A percentile compares a stretch with the other conserved stretches of the same genome.
Evolutionary conservation across 2,797 vertebrate species (phyloP).

Genomic region (Sebastes itinus): DNA sequence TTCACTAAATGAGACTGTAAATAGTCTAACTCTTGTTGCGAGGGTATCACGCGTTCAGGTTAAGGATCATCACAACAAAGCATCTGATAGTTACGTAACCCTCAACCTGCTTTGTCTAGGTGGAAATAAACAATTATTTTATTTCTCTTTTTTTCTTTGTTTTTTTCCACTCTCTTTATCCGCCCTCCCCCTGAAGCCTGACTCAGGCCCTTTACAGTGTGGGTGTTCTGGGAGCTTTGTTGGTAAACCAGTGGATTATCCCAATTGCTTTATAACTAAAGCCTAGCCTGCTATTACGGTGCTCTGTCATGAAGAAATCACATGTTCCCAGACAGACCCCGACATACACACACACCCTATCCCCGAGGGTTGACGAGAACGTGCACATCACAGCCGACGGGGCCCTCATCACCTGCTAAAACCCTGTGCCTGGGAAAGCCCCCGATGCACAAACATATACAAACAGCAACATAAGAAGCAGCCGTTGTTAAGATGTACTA

Average conservation of each 20-base stretch:
- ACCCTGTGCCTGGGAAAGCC: conserved; percentile 60
- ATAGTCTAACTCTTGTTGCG: conserved; percentile 10
- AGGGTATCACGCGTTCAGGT: conserved; percentile 19
- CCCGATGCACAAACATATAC: conserved; percentile 20
- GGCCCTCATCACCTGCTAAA: conserved; percentile 55
- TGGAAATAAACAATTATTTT: conserved; percentile 17
- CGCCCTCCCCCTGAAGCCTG: conserved; percentile 27
- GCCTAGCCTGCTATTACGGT: conserved; percentile 68
- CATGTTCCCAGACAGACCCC: conserved; percentile 71
- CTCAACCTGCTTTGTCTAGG: conserved; percentile 16
- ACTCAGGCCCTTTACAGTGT: conserved; percentile 58
- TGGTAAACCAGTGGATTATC: conserved; percentile 74
- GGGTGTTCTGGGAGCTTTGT: conserved; percentile 74
- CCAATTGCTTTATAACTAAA: conserved; percentile 73
- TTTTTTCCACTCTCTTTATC: background rate
- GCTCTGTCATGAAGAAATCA: conserved; percentile 70
- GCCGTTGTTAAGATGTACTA: background rate
- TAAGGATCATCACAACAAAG: conserved; percentile 39
- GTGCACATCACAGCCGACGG: conserved; percentile 18
- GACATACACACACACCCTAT: conserved; percentile 24
- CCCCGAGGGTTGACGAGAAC: conserved; percentile 32
- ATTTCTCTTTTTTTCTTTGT: background rate
- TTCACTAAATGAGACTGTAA: conserved; percentile 32
- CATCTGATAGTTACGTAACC: conserved; percentile 12
- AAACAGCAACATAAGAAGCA: conserved; percentile 36